A percentile compares a stretch with the other conserved stretches of the same genome.
These are phyloP conservation scores for Napeogenes sylphis DNA, from an alignment of 2,888 invertebrate genomes.

Conservation along the genomic window DNA sequence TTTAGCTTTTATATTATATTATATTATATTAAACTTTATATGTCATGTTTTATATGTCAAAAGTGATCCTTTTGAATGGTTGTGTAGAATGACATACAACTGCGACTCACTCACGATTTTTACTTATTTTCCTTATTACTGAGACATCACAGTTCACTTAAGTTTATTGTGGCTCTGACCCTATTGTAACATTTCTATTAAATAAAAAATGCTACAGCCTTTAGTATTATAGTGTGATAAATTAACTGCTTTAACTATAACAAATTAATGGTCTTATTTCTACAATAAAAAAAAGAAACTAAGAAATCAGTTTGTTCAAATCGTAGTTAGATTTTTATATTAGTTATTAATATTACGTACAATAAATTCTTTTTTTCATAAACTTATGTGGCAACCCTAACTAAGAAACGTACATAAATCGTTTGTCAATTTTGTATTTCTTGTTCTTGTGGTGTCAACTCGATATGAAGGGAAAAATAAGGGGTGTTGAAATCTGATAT, in stretches of 20 bases:
- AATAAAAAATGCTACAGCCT: background rate
- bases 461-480: constrained; percentile 21
- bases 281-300: no score
- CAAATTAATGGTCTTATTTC: no score
- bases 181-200: constrained; percentile 7
- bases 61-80: background rate
- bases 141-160: constrained; percentile 14
- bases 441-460: constrained; percentile 20
- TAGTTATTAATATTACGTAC: no score
- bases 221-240: no score
- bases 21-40: background rate
- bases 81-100: background rate
- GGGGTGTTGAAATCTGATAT: constrained; percentile 19
- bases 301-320: no score
- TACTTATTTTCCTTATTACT: constrained; percentile 19
- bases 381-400: constrained; percentile 16
- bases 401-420: constrained; percentile 9
- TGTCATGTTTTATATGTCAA: constrained; percentile 1
- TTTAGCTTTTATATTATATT: no score
- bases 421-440: constrained; percentile 18
- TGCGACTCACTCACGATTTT: constrained; percentile 7
- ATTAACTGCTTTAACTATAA: no score
- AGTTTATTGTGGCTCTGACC: constrained; percentile 11
- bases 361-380: background rate
- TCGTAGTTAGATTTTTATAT: no score